Percentiles rank a stretch among this genome's conserved stretches.
Conservation (phyloP, 2,113 vertebrate genomes). For the Halichoeres trimaculatus region DNA sequence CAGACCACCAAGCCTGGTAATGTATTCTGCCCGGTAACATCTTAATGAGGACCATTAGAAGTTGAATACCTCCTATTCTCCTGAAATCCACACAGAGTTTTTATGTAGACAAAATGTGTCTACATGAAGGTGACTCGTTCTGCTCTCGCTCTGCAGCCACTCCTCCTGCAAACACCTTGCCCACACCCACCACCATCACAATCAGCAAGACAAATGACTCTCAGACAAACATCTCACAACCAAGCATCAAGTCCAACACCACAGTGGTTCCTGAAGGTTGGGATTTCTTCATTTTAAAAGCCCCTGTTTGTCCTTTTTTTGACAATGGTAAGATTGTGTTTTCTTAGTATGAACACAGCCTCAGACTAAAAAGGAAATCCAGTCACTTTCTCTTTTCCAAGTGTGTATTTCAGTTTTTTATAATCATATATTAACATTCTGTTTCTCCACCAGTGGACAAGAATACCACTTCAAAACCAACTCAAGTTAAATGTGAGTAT, state of each 20-base stretch:
- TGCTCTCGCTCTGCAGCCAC: slow-evolving; percentile 53
- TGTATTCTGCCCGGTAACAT: slow-evolving; percentile 24
- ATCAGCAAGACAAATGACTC: rapidly evolving
- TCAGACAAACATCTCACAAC: neutral
- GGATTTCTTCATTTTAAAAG: neutral
- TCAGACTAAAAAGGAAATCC: neutral
- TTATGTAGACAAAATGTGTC: neutral
- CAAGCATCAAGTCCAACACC: neutral
- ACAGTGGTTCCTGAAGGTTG: neutral
- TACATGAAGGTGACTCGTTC: slow-evolving; percentile 36
- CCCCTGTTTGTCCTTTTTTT: neutral
- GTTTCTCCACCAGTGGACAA: neutral
- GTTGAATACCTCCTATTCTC: neutral
- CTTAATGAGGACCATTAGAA: neutral
- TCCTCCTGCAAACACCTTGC: slow-evolving; percentile 3
- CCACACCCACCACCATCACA: neutral
- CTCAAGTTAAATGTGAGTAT: slow-evolving; percentile 57
- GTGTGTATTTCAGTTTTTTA: neutral
- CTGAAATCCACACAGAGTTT: neutral
- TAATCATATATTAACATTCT: neutral
- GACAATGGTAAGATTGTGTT: neutral
- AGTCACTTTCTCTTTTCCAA: neutral
- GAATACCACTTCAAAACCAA: neutral
- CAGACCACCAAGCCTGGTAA: neutral
- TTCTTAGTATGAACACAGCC: neutral